These are phyloP conservation scores for Himalopsyche tibetana DNA, from an alignment of 2,888 invertebrate species.

Conservation along the genomic window DNA sequence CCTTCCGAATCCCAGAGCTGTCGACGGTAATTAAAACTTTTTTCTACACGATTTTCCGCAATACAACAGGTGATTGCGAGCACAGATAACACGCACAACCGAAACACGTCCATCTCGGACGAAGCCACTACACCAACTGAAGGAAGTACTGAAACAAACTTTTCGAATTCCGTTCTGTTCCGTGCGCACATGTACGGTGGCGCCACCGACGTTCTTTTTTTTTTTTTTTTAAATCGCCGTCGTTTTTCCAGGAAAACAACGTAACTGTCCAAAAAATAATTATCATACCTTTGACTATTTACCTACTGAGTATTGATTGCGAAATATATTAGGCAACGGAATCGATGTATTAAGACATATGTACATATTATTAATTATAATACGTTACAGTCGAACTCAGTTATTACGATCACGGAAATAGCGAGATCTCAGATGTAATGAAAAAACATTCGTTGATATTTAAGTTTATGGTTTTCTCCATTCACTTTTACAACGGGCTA, in stretches of 20 bases:
- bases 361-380: too few species aligned
- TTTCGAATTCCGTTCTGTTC: neutral
- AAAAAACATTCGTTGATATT: too few species aligned
- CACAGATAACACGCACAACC: neutral
- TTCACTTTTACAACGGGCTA: too few species aligned
- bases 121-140: neutral
- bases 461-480: too few species aligned
- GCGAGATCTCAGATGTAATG: too few species aligned
- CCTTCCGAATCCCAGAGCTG: constrained; percentile 38
- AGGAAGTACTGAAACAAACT: neutral
- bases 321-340: too few species aligned
- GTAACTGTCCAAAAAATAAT: neutral
- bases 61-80: constrained; percentile 32
- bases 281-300: neutral
- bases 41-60: neutral
- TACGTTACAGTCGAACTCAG: too few species aligned
- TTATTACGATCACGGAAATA: too few species aligned
- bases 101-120: constrained; percentile 27
- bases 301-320: neutral
- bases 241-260: constrained; percentile 9
- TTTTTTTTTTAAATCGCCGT: neutral
- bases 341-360: too few species aligned
- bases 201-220: neutral
- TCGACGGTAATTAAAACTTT: neutral
- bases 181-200: constrained; percentile 20